A percentile compares a stretch with the other conserved stretches of the same genome.
Evolutionary conservation across 2,113 vertebrate genomes (phyloP).

Genomic region (Monopterus albus): DNA sequence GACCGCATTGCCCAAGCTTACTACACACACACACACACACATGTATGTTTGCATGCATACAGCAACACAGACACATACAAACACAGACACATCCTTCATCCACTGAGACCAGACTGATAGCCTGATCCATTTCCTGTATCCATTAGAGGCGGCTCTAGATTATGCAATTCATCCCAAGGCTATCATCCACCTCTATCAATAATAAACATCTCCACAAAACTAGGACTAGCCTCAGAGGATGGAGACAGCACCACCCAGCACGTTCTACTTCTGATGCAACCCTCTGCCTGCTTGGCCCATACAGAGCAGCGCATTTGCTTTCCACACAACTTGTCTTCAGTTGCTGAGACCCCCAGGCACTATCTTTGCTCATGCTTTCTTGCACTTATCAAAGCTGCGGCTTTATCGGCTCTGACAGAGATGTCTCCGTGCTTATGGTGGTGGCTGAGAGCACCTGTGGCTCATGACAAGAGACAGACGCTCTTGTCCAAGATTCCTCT

Average conservation of each 20-base stretch:
- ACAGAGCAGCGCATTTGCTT: slow-evolving; percentile 24
- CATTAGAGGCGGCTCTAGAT: slow-evolving; percentile 77
- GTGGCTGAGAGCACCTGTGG: slow-evolving; percentile 66
- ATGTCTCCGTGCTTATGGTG: slow-evolving; percentile 36
- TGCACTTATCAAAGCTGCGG: slow-evolving; percentile 55
- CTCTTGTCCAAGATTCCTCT: slow-evolving; percentile 27
- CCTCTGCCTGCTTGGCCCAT: slow-evolving; percentile 26
- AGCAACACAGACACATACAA: slow-evolving; percentile 37
- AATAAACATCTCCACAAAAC: slow-evolving; percentile 77
- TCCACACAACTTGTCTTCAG: slow-evolving; percentile 40
- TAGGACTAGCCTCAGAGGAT: slow-evolving; percentile 76
- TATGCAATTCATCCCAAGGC: slow-evolving; percentile 80
- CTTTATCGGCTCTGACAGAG: slow-evolving; percentile 54
- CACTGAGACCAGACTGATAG: slow-evolving; percentile 70
- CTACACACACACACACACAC: background rate
- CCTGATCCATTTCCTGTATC: slow-evolving; percentile 81
- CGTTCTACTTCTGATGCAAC: slow-evolving; percentile 68
- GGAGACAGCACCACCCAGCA: slow-evolving; percentile 64
- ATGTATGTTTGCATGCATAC: slow-evolving; percentile 11
- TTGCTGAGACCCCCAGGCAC: slow-evolving; percentile 26
- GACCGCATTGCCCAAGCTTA: background rate
- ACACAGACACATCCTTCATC: slow-evolving; percentile 63
- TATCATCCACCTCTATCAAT: slow-evolving; percentile 82
- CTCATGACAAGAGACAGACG: slow-evolving; percentile 62
- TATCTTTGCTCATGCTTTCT: slow-evolving; percentile 52